Evolutionary conservation across 2,797 vertebrate genomes (phyloP), one percentile per base, ranked within the genome.

Genomic region (Cercopithecus hamlyni): DNA sequence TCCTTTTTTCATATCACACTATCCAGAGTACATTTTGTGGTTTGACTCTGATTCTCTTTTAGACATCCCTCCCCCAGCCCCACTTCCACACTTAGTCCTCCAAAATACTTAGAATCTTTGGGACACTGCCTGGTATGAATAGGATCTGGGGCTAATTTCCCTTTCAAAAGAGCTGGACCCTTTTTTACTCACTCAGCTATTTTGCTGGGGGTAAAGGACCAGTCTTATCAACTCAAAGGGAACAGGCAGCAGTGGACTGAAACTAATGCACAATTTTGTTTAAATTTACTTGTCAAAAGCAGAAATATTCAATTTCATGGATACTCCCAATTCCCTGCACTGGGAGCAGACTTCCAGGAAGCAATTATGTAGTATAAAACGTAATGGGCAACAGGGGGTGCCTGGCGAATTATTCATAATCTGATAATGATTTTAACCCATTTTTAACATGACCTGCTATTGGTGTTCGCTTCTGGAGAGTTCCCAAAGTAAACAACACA

Each of bases 331-430:
- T 97, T 98, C 98, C 91, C 97, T 91, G 82, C 93, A 76, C 96
- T 97, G 98, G 96, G 97, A 98, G 94, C 95, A 95, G 96, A 97
- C 93, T 98, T 97, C 97, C 96, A 97, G 98, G 96, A 97, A 97
- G 97, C 97, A 98, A 98, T 98, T 98, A 98, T 97, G 97, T 97
- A 97, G 96, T 97, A 97, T 97, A 98, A 97, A 98, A 97, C 97
- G 82, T 98, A 97, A 98, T 98, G 97, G 97, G 97, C 94, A 97
- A 96, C 96, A 97, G 94, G 95, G 97, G 97, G 94, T 96, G 88
- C 89, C 85, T 97, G 92, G 96, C 97, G 97, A 97, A 98, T 97
- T 98, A 98, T 98, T 98, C 96, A 98, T 97, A 97, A 97, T 96
- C 96, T n/a, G 70, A 89, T 98, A 97, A 97, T 97, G 97, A 97